Evolutionary conservation across 2,113 vertebrate genomes (phyloP).

Genomic region (Lophius piscatorius): DNA sequence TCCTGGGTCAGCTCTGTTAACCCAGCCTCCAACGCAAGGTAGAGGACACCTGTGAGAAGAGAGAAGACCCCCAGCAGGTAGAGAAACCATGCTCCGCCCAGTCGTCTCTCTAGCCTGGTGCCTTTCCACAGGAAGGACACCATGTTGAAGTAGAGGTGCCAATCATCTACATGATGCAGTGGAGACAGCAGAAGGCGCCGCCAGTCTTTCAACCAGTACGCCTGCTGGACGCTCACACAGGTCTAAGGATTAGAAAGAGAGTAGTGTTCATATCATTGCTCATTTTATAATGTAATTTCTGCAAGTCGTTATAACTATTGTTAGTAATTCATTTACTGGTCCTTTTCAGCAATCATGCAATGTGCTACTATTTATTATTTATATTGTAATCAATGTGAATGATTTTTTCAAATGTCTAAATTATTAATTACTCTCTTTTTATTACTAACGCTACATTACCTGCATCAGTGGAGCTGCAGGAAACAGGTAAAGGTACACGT

Average conservation of each 20-base stretch:
- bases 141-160: conserved; percentile 98
- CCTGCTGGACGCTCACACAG: conserved; percentile 88
- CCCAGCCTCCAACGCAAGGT: conserved; percentile 82
- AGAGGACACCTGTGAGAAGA: conserved; percentile 86
- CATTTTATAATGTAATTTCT: neutral
- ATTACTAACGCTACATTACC: conserved; percentile 47
- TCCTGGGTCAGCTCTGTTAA: conserved; percentile 80
- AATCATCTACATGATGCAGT: conserved; percentile 90
- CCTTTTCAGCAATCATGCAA: no score
- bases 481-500: conserved; percentile 87
- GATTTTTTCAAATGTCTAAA: neutral
- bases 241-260: conserved; percentile 49
- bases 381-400: neutral
- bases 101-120: conserved; percentile 82
- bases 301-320: no score
- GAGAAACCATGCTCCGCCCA: conserved; percentile 87
- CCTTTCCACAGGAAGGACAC: conserved; percentile 94
- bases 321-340: no score
- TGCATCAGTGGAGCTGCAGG: conserved; percentile 80
- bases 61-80: conserved; percentile 87
- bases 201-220: conserved; percentile 85
- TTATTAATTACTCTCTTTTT: neutral
- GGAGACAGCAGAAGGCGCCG: conserved; percentile 87
- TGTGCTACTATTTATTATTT: neutral
- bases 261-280: neutral